Evolutionary conservation across 2,888 invertebrate species (phyloP), one percentile per base, ranked within the genome.

Genomic region (Listrodromus nycthemerus): DNA sequence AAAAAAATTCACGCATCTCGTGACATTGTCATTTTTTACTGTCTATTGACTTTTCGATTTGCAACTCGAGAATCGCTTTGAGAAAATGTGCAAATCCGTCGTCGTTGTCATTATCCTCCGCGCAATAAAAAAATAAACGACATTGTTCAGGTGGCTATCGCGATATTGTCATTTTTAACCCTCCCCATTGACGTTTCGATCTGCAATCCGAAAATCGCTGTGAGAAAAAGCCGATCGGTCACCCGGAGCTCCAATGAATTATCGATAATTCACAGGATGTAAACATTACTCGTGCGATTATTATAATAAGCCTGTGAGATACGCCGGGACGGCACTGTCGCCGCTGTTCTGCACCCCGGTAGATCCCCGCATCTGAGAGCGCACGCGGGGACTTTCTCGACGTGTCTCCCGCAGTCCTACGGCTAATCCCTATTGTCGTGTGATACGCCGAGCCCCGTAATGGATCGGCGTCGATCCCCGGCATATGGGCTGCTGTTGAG

Each of bases 391-490:
- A 85, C 84, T 86, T 87, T 82, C 85, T 75, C 76, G 78, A 66
- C 85, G 85, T 87, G 87, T 89, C 88, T 89, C 87, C 86, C 86
- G 88, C 87, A 87, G 85, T 86, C 84, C 87, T 83, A 85, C 87
- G 89, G 90, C 89, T 91, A 90, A 92, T 92, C 91, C 90, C 90
- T 79, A 91, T 92, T 92, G 91, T 92, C 89, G 90, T 87, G 87
- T 84, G 89, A 91, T 92, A 90, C 91, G 84, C 81, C 76, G 82
- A 91, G 91, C 90, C 90, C 89, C 87, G 90, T 92, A 93, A 93
- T 93, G 91, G 92, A 92, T 93, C 91, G 92, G 86, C 87, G 88
- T 85, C 88, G 90, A 92, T 91, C 90, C 91, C 70, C 86, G 82
- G 79, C 84, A 82, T 79, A 84, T 81, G 80, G 66, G 73, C 61